Conservation (phyloP, 2,797 vertebrate genomes). For the Pitangus sulphuratus region DNA sequence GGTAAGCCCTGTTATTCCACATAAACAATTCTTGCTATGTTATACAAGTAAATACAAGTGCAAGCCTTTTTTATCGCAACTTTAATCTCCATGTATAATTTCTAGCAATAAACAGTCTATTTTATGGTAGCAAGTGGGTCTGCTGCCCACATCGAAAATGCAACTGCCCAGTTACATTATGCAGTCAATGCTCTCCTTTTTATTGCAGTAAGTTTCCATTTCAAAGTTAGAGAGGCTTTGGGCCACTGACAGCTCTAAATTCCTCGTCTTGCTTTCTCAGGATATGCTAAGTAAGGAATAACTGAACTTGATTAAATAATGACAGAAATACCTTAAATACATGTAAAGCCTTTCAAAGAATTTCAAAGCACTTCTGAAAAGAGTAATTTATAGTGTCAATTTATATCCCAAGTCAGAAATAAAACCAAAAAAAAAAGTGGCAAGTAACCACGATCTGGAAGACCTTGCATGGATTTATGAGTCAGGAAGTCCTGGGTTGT, state of each 20-base stretch:
- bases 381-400: neutral
- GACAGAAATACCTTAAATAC: neutral
- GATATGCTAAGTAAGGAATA: neutral
- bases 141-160: neutral
- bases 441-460: neutral
- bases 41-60: conserved; percentile 10
- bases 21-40: neutral
- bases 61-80: conserved; percentile 17
- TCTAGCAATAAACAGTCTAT: conserved; percentile 48
- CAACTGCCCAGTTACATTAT: neutral
- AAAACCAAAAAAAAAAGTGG: neutral
- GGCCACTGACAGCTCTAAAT: neutral
- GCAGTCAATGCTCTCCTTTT: neutral
- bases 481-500: conserved; percentile 1
- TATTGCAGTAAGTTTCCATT: neutral
- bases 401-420: neutral
- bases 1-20: neutral
- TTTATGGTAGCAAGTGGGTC: conserved; percentile 34
- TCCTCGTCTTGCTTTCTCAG: neutral
- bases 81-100: conserved; percentile 45
- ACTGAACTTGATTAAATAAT: neutral
- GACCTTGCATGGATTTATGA: neutral
- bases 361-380: neutral
- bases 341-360: neutral
- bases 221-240: neutral